Base-by-base conservation (phyloP, 2,797 vertebrate genomes). In the Clarias pachynema region DNA sequence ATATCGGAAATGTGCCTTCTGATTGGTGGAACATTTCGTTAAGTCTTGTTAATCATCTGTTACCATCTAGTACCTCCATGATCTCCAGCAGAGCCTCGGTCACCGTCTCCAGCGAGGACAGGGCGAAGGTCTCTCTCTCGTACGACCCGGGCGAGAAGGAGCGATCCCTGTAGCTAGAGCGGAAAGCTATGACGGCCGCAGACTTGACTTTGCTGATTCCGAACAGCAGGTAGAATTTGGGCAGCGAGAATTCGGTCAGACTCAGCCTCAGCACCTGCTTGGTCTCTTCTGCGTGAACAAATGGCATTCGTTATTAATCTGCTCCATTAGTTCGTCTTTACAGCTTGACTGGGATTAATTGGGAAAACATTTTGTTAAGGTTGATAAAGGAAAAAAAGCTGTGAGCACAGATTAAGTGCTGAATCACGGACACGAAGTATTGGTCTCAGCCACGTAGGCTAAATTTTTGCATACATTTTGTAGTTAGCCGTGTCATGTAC, bases 151-250 rank as follows among this genome's bases (percentile, higher is more conserved):
- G 98, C 0, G 98, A 99, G 90, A 99, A 99, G 0, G 98, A 99
- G 8, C 98, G 94, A 92, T 99, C 98, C 7, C 98, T 95, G 92
- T 99, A 99, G 93, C 98, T 99, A 93, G 98, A 99, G 59, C 98
- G 97, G 93, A 99, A 99, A 4, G 98, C 98, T 24, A 99, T 99
- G 90, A 99, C 98, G 0, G 98, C 98, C 0, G 98, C 98, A 0
- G 98, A 99, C 86, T 99, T 99, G 86, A 99, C 98, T 91, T 99
- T 99, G 93, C 98, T 99, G 94, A 99, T 99, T 85, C 98, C 98
- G 53, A 99, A 99, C 84, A 99, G 94, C 92, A 99, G 92, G 90
- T 99, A 99, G 86, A 99, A 99, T 91, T 99, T 99, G 65, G 98
- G 98, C 89, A 99, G 95, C 0, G 97, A 99, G 93, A 99, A 99